A percentile compares a stretch with the other conserved stretches of the same genome.
These are phyloP conservation scores for Apostichopus parvimensis DNA, from an alignment of 35 echinoderm and acorn worm species.

Conservation along the genomic window DNA sequence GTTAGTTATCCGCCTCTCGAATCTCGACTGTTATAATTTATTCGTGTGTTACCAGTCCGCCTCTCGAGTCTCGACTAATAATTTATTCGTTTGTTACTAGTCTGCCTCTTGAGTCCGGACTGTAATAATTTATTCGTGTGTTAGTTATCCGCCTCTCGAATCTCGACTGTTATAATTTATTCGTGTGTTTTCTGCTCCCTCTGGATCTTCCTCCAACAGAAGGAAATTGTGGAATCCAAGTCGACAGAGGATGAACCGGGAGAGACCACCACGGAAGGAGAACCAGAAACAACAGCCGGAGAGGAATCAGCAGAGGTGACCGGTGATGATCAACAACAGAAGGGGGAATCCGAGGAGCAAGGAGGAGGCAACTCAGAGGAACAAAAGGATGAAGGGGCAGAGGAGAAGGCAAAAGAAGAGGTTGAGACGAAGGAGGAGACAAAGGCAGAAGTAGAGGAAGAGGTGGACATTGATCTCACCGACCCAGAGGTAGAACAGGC, in stretches of 20 bases:
- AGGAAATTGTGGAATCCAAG: neutral
- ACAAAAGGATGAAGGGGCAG: neutral
- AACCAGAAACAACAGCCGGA: neutral
- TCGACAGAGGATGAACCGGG: neutral
- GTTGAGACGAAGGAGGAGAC: conserved; percentile 42
- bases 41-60: too few species aligned
- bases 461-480: conserved; percentile 84
- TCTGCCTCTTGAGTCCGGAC: too few species aligned
- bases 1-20: neutral
- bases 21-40: neutral
- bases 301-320: neutral
- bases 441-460: conserved; percentile 79
- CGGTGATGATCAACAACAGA: neutral
- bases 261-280: neutral
- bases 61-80: too few species aligned
- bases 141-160: neutral
- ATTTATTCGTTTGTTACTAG: too few species aligned
- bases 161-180: neutral
- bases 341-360: neutral
- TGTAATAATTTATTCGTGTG: too few species aligned
- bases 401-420: neutral
- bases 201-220: neutral
- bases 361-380: neutral
- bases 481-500: conserved; percentile 86
- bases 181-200: too few species aligned